Evolutionary conservation across 1,140 invertebrate species (phyloP).

Genomic region (Sminthurinus signatus): DNA sequence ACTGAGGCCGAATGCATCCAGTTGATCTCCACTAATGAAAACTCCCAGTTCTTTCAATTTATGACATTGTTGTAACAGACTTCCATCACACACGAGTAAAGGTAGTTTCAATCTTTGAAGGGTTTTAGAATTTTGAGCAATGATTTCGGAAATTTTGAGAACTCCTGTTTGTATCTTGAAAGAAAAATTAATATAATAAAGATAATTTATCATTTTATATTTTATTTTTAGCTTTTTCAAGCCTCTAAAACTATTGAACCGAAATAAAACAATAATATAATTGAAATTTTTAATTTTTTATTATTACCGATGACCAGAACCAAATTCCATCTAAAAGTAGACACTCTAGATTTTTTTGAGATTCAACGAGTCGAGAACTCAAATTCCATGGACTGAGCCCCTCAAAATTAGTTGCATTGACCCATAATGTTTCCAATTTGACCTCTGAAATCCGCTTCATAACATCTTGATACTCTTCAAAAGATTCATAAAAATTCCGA

Average conservation of each 20-base stretch:
- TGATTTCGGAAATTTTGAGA: too few relatives aligned
- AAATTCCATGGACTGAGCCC: conserved; percentile 11
- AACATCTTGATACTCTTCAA: neutral
- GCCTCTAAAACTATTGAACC: too few relatives aligned
- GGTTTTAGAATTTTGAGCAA: neutral
- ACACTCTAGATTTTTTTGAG: conserved; percentile 6
- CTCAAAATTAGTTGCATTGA: conserved; percentile 7
- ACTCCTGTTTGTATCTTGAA: too few relatives aligned
- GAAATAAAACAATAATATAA: too few relatives aligned
- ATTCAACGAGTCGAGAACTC: neutral
- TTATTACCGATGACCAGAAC: too few relatives aligned
- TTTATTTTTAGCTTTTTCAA: too few relatives aligned
- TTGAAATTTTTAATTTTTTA: too few relatives aligned
- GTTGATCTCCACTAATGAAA: neutral
- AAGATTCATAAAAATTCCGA: neutral
- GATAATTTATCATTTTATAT: too few relatives aligned
- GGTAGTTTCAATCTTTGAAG: conserved; percentile 1
- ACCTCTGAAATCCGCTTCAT: neutral
- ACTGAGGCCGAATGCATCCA: neutral
- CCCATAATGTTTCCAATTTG: conserved; percentile 5
- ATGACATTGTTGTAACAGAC: neutral
- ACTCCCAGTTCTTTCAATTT: neutral
- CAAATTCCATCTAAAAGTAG: conserved; percentile 8
- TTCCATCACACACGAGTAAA: neutral
- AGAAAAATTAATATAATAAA: too few relatives aligned